These are phyloP conservation scores for Chrysocyon brachyurus DNA, from an alignment of 2,797 vertebrate species.

Conservation along the genomic window DNA sequence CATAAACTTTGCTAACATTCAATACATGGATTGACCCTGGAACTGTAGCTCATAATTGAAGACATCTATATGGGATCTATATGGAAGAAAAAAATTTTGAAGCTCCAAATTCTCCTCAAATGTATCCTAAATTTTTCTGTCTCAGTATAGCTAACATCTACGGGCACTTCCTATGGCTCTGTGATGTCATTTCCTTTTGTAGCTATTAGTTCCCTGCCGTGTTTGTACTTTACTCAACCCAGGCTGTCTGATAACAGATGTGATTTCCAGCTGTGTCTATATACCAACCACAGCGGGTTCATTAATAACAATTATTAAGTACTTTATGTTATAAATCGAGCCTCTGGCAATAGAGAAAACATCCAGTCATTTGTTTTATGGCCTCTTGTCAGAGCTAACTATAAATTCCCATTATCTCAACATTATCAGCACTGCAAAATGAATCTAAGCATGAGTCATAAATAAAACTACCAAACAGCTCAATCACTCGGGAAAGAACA, in stretches of 20 bases:
- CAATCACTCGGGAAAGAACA: constrained; percentile 84
- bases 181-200: constrained; percentile 83
- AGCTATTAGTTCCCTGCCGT: constrained; percentile 63
- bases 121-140: background rate
- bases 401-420: constrained; percentile 89
- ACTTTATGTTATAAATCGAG: constrained; percentile 90
- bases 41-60: background rate
- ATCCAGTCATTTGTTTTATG: constrained; percentile 86
- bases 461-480: constrained; percentile 86
- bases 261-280: constrained; percentile 90
- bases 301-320: constrained; percentile 92
- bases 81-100: background rate
- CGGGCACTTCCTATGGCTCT: constrained; percentile 70
- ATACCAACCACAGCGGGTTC: constrained; percentile 87
- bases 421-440: constrained; percentile 81
- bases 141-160: background rate
- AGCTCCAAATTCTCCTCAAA: background rate
- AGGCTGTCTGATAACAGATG: constrained; percentile 86
- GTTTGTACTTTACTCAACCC: constrained; percentile 71
- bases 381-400: constrained; percentile 82
- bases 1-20: background rate
- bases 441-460: constrained; percentile 79
- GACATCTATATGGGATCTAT: background rate
- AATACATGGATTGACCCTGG: background rate
- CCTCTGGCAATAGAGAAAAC: constrained; percentile 87